phyloP scores from a whole-genome alignment of 2,797 vertebrate genomes.

The Cyclopterus lumpus region DNA sequence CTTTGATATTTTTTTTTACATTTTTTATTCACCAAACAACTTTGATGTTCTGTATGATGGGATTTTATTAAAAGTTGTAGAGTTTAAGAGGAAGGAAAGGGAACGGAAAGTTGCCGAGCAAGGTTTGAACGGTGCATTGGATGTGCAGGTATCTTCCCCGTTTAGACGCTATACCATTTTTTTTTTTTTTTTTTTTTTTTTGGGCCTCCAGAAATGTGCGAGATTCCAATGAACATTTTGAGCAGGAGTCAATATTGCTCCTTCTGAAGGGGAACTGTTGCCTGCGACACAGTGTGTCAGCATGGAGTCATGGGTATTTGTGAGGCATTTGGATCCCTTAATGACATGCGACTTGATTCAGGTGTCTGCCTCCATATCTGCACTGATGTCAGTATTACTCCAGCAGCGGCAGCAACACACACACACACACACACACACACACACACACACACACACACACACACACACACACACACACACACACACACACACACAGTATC shows the following conservation, averaged over 20 bases:
- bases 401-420: constrained; percentile 31
- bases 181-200: constrained; percentile 26
- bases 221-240: constrained; percentile 56
- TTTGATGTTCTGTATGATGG: not conserved
- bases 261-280: constrained; percentile 52
- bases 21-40: not conserved
- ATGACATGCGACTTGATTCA: constrained; percentile 77
- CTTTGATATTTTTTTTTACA: not conserved
- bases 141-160: constrained; percentile 35
- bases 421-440: constrained; percentile 14
- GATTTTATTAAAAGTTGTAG: constrained; percentile 8
- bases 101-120: constrained; percentile 7
- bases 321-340: constrained; percentile 72
- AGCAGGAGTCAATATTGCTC: constrained; percentile 51
- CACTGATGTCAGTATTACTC: constrained; percentile 75
- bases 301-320: constrained; percentile 67
- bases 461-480: constrained; percentile 36
- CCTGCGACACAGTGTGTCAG: constrained; percentile 60
- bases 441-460: constrained; percentile 26
- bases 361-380: constrained; percentile 74
- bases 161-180: constrained; percentile 41
- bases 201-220: constrained; percentile 33
- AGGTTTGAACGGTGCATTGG: constrained; percentile 39
- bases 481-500: constrained; percentile 55
- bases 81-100: not conserved